Evolutionary conservation across 2,888 invertebrate genomes (phyloP), one percentile per base, ranked within the genome.

Genomic region (Cosmorhoe ocellata): DNA sequence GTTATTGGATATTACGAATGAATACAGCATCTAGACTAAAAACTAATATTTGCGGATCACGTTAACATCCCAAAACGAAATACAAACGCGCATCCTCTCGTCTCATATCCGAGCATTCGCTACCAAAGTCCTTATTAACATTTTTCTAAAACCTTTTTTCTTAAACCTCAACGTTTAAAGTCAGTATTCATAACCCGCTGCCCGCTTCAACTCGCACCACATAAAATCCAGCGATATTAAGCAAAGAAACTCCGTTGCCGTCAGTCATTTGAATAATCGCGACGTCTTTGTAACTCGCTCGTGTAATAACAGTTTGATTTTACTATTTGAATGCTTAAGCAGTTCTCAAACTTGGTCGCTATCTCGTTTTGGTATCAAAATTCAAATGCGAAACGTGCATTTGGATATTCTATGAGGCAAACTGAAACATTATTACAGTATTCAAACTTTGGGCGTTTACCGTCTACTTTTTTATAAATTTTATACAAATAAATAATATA

Each of bases 261-360:
- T 36, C 50, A 57, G 56, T 45, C 51, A 61, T 69, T 68, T 66
- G 69, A 68, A 70, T 72, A 71, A 72, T 69, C 65, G 64, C 64
- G 55, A 66, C 67, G 69, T 64, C 65, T 61, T 52, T 41, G 40
- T 36, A 63, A 68, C 62, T 69, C 63, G 51, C 47, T 58, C 58
- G 59, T 45, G 59, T 69, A 69, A 71, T 71, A 71, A 66, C 69
- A 64, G 63, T 70, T 71, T 67, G 62, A 67, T 64, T 52, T 56
- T 53, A 49, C 51, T 50, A 53, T 49, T 36, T 28, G 32, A 55
- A 53, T 48, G 43, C 30, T 44, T 22, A 24, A 44, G 12, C 42
- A 31, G 13, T 32, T 24, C 2, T 7, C 9, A 1, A 34, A 39
- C 27, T 48, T 51, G 22, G 50, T 24, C 14, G 27, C 24, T 36